These are phyloP conservation scores for Erpobdella octoculata DNA, from an alignment of 2,888 invertebrate species.

Conservation along the genomic window DNA sequence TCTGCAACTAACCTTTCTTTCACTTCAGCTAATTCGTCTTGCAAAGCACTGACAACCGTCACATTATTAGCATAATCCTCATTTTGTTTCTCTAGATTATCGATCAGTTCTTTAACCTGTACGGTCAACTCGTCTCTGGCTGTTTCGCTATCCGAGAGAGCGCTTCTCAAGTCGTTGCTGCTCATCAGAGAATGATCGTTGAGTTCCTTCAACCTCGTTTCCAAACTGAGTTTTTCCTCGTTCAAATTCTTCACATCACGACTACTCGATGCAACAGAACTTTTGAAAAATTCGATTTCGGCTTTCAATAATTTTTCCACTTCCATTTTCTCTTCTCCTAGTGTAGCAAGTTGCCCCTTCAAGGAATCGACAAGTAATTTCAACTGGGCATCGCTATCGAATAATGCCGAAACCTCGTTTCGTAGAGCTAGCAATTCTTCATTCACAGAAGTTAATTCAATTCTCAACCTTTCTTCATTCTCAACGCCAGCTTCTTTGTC, in stretches of 20 bases:
- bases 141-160: not conserved
- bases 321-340: not conserved
- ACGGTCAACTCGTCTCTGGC: not conserved
- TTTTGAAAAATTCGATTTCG: too few species aligned
- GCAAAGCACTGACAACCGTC: slow-evolving; percentile 1
- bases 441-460: too few species aligned
- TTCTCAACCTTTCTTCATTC: too few species aligned
- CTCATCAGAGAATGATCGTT: not conserved
- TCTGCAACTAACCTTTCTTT: not conserved
- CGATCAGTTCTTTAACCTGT: not conserved
- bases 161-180: not conserved
- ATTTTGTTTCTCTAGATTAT: slow-evolving; percentile 5
- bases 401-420: too few species aligned
- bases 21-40: slow-evolving; percentile 14
- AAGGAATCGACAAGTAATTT: too few species aligned
- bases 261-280: too few species aligned
- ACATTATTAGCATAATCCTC: not conserved
- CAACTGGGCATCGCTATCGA: too few species aligned
- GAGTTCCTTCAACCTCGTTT: not conserved
- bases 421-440: too few species aligned
- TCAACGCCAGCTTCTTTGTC: too few species aligned
- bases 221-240: not conserved
- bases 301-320: not conserved
- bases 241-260: too few species aligned
- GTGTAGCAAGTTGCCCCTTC: not conserved